Evolutionary conservation across 2,888 invertebrate species (phyloP).

Genomic region (Octodonta nipae): DNA sequence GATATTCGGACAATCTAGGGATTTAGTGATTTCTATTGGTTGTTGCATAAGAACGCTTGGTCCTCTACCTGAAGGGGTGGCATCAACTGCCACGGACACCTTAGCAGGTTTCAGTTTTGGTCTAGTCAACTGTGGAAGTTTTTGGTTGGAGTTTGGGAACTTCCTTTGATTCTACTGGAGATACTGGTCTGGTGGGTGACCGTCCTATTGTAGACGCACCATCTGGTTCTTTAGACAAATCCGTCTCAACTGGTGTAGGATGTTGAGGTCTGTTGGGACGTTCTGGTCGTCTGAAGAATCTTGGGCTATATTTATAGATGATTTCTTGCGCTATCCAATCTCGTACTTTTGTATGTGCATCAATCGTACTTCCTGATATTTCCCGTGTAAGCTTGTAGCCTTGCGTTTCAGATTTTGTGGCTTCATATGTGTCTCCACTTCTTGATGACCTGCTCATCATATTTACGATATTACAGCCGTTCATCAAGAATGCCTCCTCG

Average conservation of each 20-base stretch:
- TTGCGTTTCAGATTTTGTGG: conserved; percentile 41
- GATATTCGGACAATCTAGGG: conserved; percentile 36
- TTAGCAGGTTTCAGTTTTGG: conserved; percentile 42
- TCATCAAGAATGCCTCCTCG: conserved; percentile 35
- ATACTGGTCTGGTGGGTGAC: conserved; percentile 32
- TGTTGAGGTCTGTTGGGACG: conserved; percentile 23
- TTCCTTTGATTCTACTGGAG: conserved; percentile 20
- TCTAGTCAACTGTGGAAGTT: conserved; percentile 21
- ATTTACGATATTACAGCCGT: conserved; percentile 46
- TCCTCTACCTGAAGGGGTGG: conserved; percentile 61
- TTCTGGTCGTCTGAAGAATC: conserved; percentile 41
- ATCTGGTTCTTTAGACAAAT: conserved; percentile 14
- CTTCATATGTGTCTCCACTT: conserved; percentile 41
- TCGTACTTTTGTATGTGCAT: conserved; percentile 72
- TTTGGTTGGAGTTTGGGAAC: conserved; percentile 18
- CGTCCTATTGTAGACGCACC: conserved; percentile 27
- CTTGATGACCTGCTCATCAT: conserved; percentile 39
- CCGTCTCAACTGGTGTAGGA: conserved; percentile 24
- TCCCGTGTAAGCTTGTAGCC: conserved; percentile 56
- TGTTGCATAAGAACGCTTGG: conserved; percentile 60
- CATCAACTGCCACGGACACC: conserved; percentile 66
- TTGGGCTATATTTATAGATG: conserved; percentile 57
- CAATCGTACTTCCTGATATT: conserved; percentile 67
- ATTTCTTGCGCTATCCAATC: conserved; percentile 78
- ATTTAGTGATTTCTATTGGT: conserved; percentile 61